These are phyloP conservation scores for Siphlonurus alternatus DNA, from an alignment of 2,888 invertebrate genomes.

Conservation along the genomic window DNA sequence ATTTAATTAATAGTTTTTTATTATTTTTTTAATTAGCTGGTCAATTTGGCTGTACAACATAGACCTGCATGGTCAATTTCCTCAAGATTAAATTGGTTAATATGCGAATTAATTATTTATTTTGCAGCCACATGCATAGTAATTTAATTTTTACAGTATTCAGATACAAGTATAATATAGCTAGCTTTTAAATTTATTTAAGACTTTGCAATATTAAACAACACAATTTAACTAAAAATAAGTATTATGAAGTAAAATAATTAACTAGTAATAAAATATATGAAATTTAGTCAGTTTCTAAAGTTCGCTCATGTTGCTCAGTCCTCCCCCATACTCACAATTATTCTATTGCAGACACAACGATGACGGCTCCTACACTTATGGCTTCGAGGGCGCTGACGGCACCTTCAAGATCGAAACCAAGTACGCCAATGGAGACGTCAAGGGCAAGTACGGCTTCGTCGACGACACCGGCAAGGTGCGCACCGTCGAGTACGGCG, in stretches of 20 bases:
- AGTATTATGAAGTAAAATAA: background rate
- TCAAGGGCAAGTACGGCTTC: constrained; percentile 82
- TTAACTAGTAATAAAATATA: background rate
- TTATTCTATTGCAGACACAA: constrained; percentile 45
- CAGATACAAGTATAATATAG: no score
- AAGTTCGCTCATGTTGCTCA: background rate
- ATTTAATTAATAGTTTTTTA: no score
- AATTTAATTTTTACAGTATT: no score
- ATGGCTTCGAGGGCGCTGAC: constrained; percentile 76
- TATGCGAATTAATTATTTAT: no score
- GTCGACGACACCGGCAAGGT: constrained; percentile 66
- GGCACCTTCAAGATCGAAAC: constrained; percentile 85
- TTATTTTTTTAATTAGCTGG: no score
- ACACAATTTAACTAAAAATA: background rate
- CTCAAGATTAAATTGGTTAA: no score
- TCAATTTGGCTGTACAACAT: no score
- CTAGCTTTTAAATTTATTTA: constrained; percentile 7
- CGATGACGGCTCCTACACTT: constrained; percentile 80
- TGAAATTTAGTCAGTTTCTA: no score
- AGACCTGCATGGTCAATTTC: no score
- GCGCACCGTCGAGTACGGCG: constrained; percentile 75
- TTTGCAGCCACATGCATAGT: no score
- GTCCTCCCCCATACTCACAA: no score
- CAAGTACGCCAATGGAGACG: constrained; percentile 61
- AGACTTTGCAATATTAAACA: background rate